Conservation (phyloP, 2,888 invertebrate species). For the Lasioglossum pauxillum region DNA sequence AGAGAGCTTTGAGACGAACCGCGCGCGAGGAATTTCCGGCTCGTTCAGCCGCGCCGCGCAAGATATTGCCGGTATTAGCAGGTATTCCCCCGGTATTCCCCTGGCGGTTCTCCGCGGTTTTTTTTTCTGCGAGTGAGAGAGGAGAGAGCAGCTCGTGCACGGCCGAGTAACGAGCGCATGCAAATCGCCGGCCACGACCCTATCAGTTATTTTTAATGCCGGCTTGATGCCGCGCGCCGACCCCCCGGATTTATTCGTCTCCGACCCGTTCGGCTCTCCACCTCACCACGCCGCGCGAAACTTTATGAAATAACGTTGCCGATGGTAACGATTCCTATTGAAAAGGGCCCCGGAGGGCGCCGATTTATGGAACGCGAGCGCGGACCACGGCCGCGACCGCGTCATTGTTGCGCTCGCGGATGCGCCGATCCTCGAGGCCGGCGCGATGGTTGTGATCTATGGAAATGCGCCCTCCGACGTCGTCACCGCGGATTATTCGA, state of each 20-base stretch:
- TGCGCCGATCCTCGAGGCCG: slow-evolving; percentile 4
- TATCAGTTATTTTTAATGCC: slow-evolving; percentile 71
- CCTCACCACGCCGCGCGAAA: slow-evolving; percentile 41
- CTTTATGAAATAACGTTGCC: slow-evolving; percentile 64
- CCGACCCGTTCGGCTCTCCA: slow-evolving; percentile 41
- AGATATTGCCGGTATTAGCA: slow-evolving; percentile 68
- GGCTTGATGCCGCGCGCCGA: slow-evolving; percentile 60
- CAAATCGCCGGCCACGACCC: slow-evolving; percentile 70
- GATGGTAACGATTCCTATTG: slow-evolving; percentile 65
- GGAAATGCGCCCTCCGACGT: slow-evolving; percentile 42
- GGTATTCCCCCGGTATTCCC: slow-evolving; percentile 50
- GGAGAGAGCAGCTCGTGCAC: background rate
- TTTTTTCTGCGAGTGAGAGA: background rate
- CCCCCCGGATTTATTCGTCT: slow-evolving; percentile 62
- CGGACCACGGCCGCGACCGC: slow-evolving; percentile 10
- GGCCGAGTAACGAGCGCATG: slow-evolving; percentile 69
- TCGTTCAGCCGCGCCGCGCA: slow-evolving; percentile 21
- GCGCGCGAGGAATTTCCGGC: slow-evolving; percentile 6
- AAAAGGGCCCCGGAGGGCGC: slow-evolving; percentile 36
- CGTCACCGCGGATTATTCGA: slow-evolving; percentile 53
- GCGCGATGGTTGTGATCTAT: slow-evolving; percentile 46
- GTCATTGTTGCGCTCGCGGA: slow-evolving; percentile 41
- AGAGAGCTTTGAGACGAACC: slow-evolving; percentile 32
- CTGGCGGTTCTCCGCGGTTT: background rate
- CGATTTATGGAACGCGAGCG: slow-evolving; percentile 59